These are phyloP conservation scores for Lycaena phlaeas DNA, from an alignment of 2,888 invertebrate genomes.

Conservation along the genomic window DNA sequence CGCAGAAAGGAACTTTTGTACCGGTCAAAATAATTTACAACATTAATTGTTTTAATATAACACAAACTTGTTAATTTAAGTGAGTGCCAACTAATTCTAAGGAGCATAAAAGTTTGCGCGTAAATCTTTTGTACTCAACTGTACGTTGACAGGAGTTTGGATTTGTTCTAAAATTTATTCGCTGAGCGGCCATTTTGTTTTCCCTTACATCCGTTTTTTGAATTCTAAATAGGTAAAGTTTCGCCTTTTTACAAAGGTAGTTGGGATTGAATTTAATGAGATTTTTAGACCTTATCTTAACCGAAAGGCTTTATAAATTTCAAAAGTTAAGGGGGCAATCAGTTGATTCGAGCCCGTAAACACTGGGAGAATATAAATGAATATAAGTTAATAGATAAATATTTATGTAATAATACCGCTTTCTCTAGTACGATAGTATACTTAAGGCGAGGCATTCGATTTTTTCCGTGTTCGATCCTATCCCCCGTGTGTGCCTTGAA, in stretches of 20 bases:
- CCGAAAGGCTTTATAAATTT: constrained; percentile 1
- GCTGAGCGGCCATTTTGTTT: constrained; percentile 40
- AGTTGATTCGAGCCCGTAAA: no score
- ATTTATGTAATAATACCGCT: no score
- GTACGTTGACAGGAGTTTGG: constrained; percentile 53
- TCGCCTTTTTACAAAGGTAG: constrained; percentile 6
- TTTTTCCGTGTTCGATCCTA: no score
- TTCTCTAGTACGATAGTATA: no score
- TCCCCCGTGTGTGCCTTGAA: no score
- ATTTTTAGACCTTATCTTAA: constrained; percentile 1
- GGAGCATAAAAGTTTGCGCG: constrained; percentile 46
- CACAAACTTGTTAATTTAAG: constrained; percentile 30
- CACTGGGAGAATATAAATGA: neutral
- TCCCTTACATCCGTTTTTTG: constrained; percentile 53
- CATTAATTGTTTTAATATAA: constrained; percentile 9
- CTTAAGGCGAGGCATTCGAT: no score
- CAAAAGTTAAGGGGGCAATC: constrained; percentile 3
- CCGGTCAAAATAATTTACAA: constrained; percentile 3
- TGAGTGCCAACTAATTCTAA: constrained; percentile 37
- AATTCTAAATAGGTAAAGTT: constrained; percentile 42
- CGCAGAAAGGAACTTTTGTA: neutral
- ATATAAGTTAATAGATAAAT: no score
- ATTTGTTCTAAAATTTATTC: constrained; percentile 67
- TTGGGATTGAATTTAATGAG: constrained; percentile 7
- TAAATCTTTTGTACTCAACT: constrained; percentile 62